Conservation (phyloP, 2,888 invertebrate genomes). For the Nowickia ferox region DNA sequence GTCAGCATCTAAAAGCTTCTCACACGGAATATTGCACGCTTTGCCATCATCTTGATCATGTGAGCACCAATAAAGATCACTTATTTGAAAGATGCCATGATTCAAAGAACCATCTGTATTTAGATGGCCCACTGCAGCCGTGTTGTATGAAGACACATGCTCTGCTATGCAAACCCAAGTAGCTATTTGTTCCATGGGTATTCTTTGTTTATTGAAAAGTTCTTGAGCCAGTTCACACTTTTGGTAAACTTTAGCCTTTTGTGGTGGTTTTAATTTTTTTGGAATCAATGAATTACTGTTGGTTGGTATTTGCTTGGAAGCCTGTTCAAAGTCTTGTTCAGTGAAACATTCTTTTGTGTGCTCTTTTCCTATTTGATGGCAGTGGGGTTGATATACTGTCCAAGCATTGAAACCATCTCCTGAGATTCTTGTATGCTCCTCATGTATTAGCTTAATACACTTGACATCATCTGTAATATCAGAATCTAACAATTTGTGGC, state of each 20-base stretch:
- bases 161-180: slow-evolving; percentile 89
- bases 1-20: slow-evolving; percentile 86
- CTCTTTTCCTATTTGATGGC: slow-evolving; percentile 83
- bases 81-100: slow-evolving; percentile 89
- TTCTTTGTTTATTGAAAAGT: slow-evolving; percentile 84
- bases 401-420: slow-evolving; percentile 90
- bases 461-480: slow-evolving; percentile 88
- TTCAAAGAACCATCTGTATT: slow-evolving; percentile 84
- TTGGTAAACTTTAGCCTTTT: slow-evolving; percentile 84
- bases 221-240: slow-evolving; percentile 88
- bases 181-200: slow-evolving; percentile 84
- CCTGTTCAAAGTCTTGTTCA: slow-evolving; percentile 20
- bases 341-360: slow-evolving; percentile 77
- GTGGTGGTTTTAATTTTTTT: background rate
- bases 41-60: slow-evolving; percentile 84
- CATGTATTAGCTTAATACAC: slow-evolving; percentile 86
- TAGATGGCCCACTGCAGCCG: slow-evolving; percentile 84
- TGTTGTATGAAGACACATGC: slow-evolving; percentile 88
- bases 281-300: slow-evolving; percentile 25
- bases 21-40: slow-evolving; percentile 86
- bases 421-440: slow-evolving; percentile 86
- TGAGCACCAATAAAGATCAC: slow-evolving; percentile 87
- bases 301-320: background rate
- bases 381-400: slow-evolving; percentile 87
- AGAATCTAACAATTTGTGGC: slow-evolving; percentile 86